phyloP scores from a whole-genome alignment of 2,113 vertebrate species.

The Lampris incognitus region DNA sequence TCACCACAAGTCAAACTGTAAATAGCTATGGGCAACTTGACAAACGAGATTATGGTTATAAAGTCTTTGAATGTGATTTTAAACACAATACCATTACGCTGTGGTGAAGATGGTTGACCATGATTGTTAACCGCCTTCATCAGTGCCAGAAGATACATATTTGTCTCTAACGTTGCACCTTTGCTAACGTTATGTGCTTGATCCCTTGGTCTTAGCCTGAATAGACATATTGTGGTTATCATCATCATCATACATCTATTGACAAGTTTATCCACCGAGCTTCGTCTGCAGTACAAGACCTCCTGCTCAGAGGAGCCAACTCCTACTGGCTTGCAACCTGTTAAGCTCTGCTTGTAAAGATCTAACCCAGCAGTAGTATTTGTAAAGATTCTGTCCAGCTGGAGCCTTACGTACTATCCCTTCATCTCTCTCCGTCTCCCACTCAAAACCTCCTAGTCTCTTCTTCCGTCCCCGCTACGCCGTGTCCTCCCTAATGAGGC shows the following conservation, averaged over 20 bases:
- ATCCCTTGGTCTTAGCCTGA: neutral
- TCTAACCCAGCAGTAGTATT: conserved; percentile 2
- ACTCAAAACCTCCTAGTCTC: conserved; percentile 23
- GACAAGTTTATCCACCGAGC: conserved; percentile 1
- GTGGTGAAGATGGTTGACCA: neutral
- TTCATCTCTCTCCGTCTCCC: conserved; percentile 52
- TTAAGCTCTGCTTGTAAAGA: conserved; percentile 21
- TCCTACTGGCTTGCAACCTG: neutral
- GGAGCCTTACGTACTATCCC: conserved; percentile 34
- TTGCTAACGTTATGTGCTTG: neutral
- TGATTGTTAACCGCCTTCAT: neutral
- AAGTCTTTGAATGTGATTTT: no score
- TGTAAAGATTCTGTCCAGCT: conserved; percentile 53
- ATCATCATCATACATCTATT: no score
- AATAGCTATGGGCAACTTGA: no score
- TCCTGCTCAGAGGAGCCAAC: neutral
- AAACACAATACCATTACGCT: neutral
- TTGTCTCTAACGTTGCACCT: neutral
- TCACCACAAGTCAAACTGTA: no score
- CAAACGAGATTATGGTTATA: no score
- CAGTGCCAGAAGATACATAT: neutral
- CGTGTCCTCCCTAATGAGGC: conserved; percentile 64
- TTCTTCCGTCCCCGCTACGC: conserved; percentile 34
- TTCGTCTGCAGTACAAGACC: conserved; percentile 15
- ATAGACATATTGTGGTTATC: neutral